phyloP scores from a whole-genome alignment of 2,113 vertebrate species.

The Coturnix japonica region DNA sequence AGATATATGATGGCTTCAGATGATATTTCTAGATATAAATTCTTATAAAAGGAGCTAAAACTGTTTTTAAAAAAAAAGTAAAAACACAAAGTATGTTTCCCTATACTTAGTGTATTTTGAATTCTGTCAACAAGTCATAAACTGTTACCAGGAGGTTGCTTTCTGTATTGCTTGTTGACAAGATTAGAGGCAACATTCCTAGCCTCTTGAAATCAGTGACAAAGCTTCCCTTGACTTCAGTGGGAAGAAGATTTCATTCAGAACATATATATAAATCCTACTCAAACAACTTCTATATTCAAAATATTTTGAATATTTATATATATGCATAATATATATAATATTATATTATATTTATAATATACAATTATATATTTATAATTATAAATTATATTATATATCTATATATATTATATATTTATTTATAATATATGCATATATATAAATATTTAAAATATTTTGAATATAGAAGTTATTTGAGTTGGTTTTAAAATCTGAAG shows the following conservation, averaged over 20 bases:
- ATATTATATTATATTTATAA: no score
- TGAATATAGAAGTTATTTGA: not conserved
- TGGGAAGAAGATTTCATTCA: not conserved
- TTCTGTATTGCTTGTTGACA: slow-evolving; percentile 3
- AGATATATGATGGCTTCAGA: not conserved
- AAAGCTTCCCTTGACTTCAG: slow-evolving; percentile 19
- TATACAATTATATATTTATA: no score
- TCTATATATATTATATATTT: not conserved
- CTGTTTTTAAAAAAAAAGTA: not conserved
- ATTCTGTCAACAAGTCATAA: slow-evolving; percentile 41
- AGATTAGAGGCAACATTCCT: slow-evolving; percentile 22
- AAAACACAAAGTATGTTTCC: not conserved
- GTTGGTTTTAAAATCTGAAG: not conserved
- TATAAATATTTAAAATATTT: no score
- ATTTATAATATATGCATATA: no score
- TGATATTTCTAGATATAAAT: not conserved
- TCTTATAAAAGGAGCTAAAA: slow-evolving; percentile 39
- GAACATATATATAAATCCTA: not conserved
- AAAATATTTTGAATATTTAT: no score
- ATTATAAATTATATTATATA: no score
- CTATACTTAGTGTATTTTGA: slow-evolving; percentile 10
- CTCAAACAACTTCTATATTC: no score
- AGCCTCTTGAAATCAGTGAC: not conserved
- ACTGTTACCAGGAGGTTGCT: slow-evolving; percentile 29
- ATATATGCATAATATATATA: no score